phyloP scores from a whole-genome alignment of 2,113 vertebrate genomes.

The Conger conger region DNA sequence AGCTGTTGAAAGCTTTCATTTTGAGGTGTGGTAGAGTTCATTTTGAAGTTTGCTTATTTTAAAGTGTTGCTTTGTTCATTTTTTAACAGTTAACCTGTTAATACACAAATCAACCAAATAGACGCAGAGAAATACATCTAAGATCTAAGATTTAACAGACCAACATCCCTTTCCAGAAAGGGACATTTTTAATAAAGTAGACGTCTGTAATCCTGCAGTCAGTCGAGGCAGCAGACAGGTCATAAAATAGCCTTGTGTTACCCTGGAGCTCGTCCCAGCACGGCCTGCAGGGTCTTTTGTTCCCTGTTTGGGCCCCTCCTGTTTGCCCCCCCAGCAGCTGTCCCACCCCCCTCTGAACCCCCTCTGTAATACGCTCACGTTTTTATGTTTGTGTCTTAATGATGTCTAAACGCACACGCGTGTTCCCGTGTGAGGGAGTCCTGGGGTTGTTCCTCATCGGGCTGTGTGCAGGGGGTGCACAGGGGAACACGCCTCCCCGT shows the following conservation, averaged over 20 bases:
- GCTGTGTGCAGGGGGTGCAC: not conserved
- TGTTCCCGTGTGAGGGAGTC: conserved; percentile 29
- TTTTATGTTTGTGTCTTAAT: conserved; percentile 35
- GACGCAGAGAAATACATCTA: not conserved
- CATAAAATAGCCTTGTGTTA: not conserved
- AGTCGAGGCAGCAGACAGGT: not conserved
- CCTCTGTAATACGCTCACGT: no score
- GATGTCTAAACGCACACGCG: conserved; percentile 36
- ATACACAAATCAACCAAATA: not conserved
- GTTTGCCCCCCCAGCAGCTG: not conserved
- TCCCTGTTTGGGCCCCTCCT: not conserved
- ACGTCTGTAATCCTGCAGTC: not conserved
- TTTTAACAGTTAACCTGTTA: not conserved
- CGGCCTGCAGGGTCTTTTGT: not conserved
- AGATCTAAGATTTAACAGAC: not conserved
- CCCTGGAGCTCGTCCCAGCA: not conserved
- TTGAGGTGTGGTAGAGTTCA: no score
- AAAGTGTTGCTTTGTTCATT: not conserved
- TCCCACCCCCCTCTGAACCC: not conserved
- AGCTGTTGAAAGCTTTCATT: no score
- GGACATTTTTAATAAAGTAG: not conserved
- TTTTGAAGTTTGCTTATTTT: no score
- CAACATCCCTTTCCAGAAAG: not conserved
- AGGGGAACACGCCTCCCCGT: conserved; percentile 32
- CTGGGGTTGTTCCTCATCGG: conserved; percentile 47